These are phyloP conservation scores for Drosophila tani DNA, from an alignment of 1,140 invertebrate species.

Conservation along the genomic window DNA sequence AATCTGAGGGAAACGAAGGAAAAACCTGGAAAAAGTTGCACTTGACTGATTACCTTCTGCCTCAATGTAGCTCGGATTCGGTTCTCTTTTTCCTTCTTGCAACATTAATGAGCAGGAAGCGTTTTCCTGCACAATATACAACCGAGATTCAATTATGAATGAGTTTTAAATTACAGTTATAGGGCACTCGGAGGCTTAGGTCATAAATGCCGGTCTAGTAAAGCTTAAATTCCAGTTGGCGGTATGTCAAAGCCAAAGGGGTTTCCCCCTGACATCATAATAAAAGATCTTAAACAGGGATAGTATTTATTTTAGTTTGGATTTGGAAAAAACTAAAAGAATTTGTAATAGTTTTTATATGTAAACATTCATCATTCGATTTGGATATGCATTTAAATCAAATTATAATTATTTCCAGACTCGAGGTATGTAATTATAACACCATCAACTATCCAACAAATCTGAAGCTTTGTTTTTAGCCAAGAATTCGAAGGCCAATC, in stretches of 20 bases:
- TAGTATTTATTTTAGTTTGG: neutral
- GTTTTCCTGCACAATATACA: slow-evolving; percentile 43
- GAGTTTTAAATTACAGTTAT: slow-evolving; percentile 72
- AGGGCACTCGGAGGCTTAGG: slow-evolving; percentile 12
- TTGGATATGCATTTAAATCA: neutral
- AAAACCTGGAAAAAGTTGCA: slow-evolving; percentile 54
- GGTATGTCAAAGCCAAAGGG: slow-evolving; percentile 11
- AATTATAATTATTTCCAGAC: neutral
- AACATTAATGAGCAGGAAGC: slow-evolving; percentile 71
- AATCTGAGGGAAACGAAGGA: neutral
- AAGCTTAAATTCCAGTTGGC: slow-evolving; percentile 7
- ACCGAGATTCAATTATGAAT: slow-evolving; percentile 77
- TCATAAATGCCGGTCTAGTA: slow-evolving; percentile 8
- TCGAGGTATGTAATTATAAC: neutral
- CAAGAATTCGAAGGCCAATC: slow-evolving; percentile 5
- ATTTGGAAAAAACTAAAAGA: too few relatives aligned
- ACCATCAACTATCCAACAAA: slow-evolving; percentile 9
- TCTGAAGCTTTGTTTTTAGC: neutral
- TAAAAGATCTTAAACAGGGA: neutral
- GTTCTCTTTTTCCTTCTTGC: slow-evolving; percentile 29
- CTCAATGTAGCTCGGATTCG: slow-evolving; percentile 10
- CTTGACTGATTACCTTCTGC: slow-evolving; percentile 64
- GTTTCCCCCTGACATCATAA: neutral
- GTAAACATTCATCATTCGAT: neutral
- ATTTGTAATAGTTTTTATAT: neutral